Evolutionary conservation across 2,888 invertebrate species (phyloP).

Genomic region (Oasisia sp.): DNA sequence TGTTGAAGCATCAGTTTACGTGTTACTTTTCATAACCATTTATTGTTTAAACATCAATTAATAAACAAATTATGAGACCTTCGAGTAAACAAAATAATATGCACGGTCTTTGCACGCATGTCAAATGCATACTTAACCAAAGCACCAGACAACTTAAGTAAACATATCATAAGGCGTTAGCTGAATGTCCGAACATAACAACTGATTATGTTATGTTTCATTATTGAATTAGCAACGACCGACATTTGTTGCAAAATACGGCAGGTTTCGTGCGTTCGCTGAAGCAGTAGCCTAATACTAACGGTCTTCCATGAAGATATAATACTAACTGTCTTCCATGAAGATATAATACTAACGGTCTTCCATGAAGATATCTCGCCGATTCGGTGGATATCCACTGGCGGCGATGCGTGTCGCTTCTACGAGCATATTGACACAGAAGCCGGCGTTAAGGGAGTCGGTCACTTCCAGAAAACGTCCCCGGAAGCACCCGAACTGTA

Average conservation of each 20-base stretch:
- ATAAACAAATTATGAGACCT: background rate
- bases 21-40: too few relatives aligned
- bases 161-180: too few relatives aligned
- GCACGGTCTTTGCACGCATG: background rate
- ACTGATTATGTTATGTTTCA: too few relatives aligned
- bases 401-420: constrained; percentile 52
- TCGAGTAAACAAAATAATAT: background rate
- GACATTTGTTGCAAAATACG: too few relatives aligned
- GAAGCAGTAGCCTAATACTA: background rate
- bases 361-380: constrained; percentile 62
- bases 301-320: constrained; percentile 65
- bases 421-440: constrained; percentile 56
- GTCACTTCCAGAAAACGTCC: constrained; percentile 47
- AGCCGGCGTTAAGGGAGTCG: constrained; percentile 47
- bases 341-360: constrained; percentile 57
- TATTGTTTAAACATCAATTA: background rate
- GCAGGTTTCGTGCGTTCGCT: too few relatives aligned
- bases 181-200: too few relatives aligned
- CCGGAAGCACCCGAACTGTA: constrained; percentile 55
- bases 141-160: too few relatives aligned
- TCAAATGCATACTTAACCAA: background rate
- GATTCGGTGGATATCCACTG: constrained; percentile 45
- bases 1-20: too few relatives aligned
- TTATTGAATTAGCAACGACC: too few relatives aligned
- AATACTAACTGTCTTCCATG: constrained; percentile 59